Percentiles rank a stretch among this genome's conserved stretches.
Evolutionary conservation across 2,888 invertebrate species (phyloP).

Genomic region (Luperina nickerlii): DNA sequence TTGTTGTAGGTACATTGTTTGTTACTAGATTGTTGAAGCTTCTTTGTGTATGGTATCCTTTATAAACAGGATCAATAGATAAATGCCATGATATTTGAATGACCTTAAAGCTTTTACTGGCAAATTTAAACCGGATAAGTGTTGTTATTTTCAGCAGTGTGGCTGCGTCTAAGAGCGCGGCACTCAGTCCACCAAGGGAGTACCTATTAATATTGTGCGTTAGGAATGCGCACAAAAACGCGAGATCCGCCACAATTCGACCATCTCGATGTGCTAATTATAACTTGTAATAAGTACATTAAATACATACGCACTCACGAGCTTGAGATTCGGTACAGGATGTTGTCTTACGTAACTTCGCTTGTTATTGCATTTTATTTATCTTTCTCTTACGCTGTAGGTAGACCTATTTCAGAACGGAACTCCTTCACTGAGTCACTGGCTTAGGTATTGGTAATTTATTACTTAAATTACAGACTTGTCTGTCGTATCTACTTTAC

Average conservation of each 20-base stretch:
- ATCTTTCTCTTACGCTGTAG: constrained; percentile 41
- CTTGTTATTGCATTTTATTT: constrained; percentile 34
- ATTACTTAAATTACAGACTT: constrained; percentile 31
- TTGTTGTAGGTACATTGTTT: constrained; percentile 15
- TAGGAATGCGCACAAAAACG: constrained; percentile 82
- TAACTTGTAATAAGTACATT: constrained; percentile 23
- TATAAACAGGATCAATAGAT: constrained; percentile 61
- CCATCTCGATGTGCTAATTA: constrained; percentile 65
- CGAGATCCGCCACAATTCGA: constrained; percentile 79
- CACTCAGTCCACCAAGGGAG: constrained; percentile 20
- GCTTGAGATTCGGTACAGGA: constrained; percentile 29
- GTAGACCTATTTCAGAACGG: constrained; percentile 55
- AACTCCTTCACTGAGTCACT: constrained; percentile 46
- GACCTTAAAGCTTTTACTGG: constrained; percentile 71
- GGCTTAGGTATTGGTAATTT: constrained; percentile 22
- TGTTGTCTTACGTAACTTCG: constrained; percentile 50
- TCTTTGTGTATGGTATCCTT: constrained; percentile 41
- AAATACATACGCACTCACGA: constrained; percentile 8
- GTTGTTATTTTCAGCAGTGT: constrained; percentile 24
- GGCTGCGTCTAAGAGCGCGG: constrained; percentile 12
- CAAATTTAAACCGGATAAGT: constrained; percentile 71
- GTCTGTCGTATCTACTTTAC: constrained; percentile 19
- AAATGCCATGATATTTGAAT: constrained; percentile 71
- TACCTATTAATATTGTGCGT: constrained; percentile 57
- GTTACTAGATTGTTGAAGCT: constrained; percentile 8